phyloP scores from a whole-genome alignment of 2,113 vertebrate species.

The Cochlearius cochlearius region DNA sequence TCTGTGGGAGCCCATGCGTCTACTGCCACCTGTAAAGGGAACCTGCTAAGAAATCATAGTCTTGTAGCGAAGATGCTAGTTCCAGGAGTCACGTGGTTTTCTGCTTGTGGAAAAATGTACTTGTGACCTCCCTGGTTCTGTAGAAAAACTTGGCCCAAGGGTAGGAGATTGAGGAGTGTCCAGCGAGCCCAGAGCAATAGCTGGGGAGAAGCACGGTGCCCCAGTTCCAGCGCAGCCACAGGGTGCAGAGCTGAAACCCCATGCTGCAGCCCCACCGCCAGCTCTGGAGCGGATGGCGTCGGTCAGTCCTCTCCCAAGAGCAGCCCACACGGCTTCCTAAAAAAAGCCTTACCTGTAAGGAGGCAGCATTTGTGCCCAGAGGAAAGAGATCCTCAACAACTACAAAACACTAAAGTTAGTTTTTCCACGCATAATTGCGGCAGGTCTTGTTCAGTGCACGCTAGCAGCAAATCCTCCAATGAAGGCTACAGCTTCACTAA shows the following conservation, averaged over 20 bases:
- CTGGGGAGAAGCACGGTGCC: neutral
- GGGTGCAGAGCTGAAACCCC: neutral
- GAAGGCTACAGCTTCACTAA: neutral
- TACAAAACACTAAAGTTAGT: neutral
- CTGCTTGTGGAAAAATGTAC: neutral
- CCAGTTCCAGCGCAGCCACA: accelerated
- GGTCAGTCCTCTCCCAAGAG: neutral
- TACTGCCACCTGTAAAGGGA: neutral
- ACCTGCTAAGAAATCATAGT: neutral
- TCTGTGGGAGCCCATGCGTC: neutral
- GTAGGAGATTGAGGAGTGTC: neutral
- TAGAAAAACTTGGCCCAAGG: neutral
- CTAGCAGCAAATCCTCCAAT: neutral
- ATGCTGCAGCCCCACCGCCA: neutral
- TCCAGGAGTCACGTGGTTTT: accelerated
- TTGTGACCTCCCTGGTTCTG: neutral
- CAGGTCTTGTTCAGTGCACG: neutral
- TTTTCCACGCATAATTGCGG: neutral
- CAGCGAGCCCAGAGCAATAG: neutral
- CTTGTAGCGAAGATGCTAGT: neutral
- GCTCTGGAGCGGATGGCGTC: neutral
- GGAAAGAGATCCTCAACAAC: neutral
- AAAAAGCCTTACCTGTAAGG: neutral
- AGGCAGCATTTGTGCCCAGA: neutral
- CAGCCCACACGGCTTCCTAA: neutral